Conservation (phyloP, 2,888 invertebrate species). For the Cheiracanthium punctorium region DNA sequence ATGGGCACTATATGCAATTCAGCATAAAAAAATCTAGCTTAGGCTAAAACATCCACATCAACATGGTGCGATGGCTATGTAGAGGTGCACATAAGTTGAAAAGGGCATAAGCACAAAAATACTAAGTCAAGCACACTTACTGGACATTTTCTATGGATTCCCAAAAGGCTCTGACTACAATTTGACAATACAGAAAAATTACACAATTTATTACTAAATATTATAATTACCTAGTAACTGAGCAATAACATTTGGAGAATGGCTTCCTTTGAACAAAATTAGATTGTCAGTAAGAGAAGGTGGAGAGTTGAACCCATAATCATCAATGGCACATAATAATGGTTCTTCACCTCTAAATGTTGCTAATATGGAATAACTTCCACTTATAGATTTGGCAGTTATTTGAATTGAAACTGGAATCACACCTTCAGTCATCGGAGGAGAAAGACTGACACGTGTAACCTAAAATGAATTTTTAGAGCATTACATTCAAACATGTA, state of each 20-base stretch:
- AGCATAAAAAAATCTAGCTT: no score
- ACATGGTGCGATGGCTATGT: no score
- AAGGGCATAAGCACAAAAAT: no score
- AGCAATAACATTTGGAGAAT: background rate
- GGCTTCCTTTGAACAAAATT: constrained; percentile 32
- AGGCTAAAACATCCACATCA: no score
- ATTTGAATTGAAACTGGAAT: constrained; percentile 33
- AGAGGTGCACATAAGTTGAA: no score
- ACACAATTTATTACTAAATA: no score
- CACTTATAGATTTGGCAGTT: constrained; percentile 25
- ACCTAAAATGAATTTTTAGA: constrained; percentile 41
- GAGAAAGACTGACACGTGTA: background rate
- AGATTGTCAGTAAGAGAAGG: constrained; percentile 28
- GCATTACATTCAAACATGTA: no score
- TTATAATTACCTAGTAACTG: constrained; percentile 71
- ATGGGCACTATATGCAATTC: no score
- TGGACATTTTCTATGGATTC: no score
- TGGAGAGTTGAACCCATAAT: constrained; percentile 28
- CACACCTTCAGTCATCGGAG: constrained; percentile 2
- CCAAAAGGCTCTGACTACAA: no score
- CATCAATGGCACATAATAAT: constrained; percentile 60
- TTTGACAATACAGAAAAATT: no score
- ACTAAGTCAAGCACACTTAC: no score
- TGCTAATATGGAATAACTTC: constrained; percentile 32
- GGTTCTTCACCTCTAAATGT: constrained; percentile 42